phyloP scores from a whole-genome alignment of 2,113 vertebrate genomes.

The Hippocampus guttulatus region DNA sequence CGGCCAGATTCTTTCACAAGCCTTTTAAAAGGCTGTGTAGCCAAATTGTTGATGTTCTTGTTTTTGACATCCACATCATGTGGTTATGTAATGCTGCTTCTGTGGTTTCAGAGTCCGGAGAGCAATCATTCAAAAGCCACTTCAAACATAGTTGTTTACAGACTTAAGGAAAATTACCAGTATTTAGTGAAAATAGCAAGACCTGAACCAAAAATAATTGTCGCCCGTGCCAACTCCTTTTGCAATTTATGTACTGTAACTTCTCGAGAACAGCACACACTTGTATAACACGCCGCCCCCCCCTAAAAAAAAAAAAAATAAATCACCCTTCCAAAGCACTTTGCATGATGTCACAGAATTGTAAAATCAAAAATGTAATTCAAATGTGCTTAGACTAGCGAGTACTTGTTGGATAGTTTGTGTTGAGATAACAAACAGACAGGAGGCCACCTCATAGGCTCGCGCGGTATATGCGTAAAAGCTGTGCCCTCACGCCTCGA shows the following conservation, averaged over 20 bases:
- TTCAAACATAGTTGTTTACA: slow-evolving; percentile 53
- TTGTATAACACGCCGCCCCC: too few species aligned
- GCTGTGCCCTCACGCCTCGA: slow-evolving; percentile 21
- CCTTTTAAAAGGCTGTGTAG: slow-evolving; percentile 46
- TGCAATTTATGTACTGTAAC: not conserved
- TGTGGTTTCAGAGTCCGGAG: slow-evolving; percentile 35
- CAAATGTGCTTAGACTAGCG: too few species aligned
- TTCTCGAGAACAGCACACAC: too few species aligned
- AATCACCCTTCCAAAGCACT: too few species aligned
- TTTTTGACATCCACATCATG: slow-evolving; percentile 29
- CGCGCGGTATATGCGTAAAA: not conserved
- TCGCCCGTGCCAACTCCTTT: slow-evolving; percentile 9
- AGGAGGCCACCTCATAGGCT: not conserved
- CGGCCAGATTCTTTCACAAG: slow-evolving; percentile 38
- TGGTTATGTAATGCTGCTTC: slow-evolving; percentile 41
- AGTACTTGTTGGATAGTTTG: slow-evolving; percentile 1
- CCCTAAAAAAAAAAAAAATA: too few species aligned
- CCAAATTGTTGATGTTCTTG: slow-evolving; percentile 40
- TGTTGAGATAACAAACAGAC: slow-evolving; percentile 3
- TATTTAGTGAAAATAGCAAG: slow-evolving; percentile 24
- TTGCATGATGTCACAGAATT: too few species aligned
- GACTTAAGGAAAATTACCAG: slow-evolving; percentile 37
- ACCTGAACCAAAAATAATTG: slow-evolving; percentile 28
- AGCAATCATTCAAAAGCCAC: slow-evolving; percentile 43
- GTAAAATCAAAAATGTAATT: not conserved